Conservation (phyloP, 2,797 vertebrate genomes). For the Microctenopoma lineatum region DNA sequence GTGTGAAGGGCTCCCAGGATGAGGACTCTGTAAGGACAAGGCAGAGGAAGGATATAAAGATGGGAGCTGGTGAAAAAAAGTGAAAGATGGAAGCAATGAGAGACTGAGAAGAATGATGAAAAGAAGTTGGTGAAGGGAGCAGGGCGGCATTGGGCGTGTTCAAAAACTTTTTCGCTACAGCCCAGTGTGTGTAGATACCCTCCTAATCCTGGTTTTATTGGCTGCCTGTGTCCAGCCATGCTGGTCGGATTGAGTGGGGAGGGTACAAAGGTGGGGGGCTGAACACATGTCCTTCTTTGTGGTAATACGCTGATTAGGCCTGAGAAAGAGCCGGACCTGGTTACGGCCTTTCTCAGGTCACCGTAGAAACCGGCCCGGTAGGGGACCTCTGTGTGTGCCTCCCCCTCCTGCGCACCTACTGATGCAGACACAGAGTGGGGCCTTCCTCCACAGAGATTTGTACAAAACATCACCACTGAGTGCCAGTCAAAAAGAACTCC, state of each 20-base stretch:
- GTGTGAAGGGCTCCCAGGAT: slow-evolving; percentile 79
- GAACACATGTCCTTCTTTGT: slow-evolving; percentile 96
- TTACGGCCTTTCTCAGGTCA: slow-evolving; percentile 92
- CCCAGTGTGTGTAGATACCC: slow-evolving; percentile 84
- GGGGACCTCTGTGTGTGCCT: slow-evolving; percentile 88
- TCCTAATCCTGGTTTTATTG: slow-evolving; percentile 91
- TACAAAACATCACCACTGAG: slow-evolving; percentile 29
- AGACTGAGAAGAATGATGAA: slow-evolving; percentile 70
- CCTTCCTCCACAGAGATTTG: slow-evolving; percentile 38
- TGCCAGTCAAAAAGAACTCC: slow-evolving; percentile 28
- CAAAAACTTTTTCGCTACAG: slow-evolving; percentile 84
- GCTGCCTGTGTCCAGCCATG: slow-evolving; percentile 86
- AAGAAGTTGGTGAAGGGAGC: slow-evolving; percentile 75
- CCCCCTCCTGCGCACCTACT: slow-evolving; percentile 60
- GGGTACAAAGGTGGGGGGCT: slow-evolving; percentile 75
- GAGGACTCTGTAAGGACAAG: slow-evolving; percentile 74
- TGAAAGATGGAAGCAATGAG: slow-evolving; percentile 73
- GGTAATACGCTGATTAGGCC: slow-evolving; percentile 89
- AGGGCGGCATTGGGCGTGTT: slow-evolving; percentile 82
- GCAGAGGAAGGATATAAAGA: slow-evolving; percentile 78
- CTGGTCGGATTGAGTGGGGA: slow-evolving; percentile 83
- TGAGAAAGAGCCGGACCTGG: slow-evolving; percentile 95
- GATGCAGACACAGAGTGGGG: slow-evolving; percentile 55
- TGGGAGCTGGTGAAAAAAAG: slow-evolving; percentile 70
- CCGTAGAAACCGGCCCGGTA: slow-evolving; percentile 94